Evolutionary conservation across 2,888 invertebrate species (phyloP).

Genomic region (Ophion slaviceki): DNA sequence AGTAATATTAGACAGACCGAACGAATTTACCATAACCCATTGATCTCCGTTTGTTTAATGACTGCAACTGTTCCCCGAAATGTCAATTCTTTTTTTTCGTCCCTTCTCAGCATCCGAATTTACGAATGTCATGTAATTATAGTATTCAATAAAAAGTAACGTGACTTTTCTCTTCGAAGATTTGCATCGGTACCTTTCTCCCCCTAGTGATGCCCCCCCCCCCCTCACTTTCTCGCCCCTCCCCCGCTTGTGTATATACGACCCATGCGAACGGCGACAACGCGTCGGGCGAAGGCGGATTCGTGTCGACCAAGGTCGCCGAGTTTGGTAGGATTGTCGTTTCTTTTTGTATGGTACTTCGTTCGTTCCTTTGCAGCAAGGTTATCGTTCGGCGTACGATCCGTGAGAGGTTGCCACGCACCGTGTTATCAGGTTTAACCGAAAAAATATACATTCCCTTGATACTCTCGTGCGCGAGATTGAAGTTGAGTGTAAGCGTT

Average conservation of each 20-base stretch:
- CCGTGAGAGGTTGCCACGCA: not conserved
- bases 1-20: conserved; percentile 45
- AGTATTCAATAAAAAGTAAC: conserved; percentile 76
- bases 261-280: not conserved
- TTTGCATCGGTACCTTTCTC: conserved; percentile 35
- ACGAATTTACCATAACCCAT: conserved; percentile 38
- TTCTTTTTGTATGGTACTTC: not conserved
- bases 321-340: conserved; percentile 37
- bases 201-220: not conserved
- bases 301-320: conserved; percentile 45
- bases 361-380: conserved; percentile 4
- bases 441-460: not conserved
- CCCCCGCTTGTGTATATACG: not conserved
- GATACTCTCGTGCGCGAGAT: not conserved
- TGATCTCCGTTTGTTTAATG: conserved; percentile 38
- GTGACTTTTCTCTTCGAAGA: conserved; percentile 55
- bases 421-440: not conserved
- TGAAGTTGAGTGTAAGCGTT: not conserved
- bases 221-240: not conserved
- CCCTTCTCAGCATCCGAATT: conserved; percentile 40
- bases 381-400: not conserved
- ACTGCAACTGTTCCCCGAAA: not conserved
- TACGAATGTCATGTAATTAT: conserved; percentile 75
- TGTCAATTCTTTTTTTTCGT: conserved; percentile 15
- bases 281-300: conserved; percentile 25